Conservation (phyloP, 2,113 vertebrate species). For the Mormyrus iriodes region DNA sequence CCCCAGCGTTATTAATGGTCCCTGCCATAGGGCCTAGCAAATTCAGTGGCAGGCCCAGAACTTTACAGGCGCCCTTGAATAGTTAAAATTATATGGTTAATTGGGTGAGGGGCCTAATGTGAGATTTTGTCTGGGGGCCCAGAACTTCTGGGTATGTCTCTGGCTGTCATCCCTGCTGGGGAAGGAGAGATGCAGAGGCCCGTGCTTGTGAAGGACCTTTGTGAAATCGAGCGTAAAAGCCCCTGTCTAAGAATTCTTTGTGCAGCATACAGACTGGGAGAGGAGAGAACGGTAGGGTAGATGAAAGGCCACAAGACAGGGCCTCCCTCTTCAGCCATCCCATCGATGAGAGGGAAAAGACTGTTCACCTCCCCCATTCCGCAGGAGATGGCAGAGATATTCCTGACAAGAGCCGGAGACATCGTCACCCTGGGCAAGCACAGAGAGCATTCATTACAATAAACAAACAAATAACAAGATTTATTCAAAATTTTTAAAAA, state of each 20-base stretch:
- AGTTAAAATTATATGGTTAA: neutral
- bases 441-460: neutral
- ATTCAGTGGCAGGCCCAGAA: neutral
- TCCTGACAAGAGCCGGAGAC: neutral
- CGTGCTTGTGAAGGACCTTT: neutral
- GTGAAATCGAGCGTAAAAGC: neutral
- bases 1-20: neutral
- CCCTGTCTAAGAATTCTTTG: neutral
- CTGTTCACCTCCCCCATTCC: neutral
- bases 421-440: neutral
- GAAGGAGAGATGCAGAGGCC: neutral
- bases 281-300: neutral
- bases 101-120: neutral
- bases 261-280: neutral
- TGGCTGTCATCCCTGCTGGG: neutral
- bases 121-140: neutral
- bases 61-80: neutral
- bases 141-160: neutral
- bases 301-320: neutral
- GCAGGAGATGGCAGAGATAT: neutral
- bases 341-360: neutral
- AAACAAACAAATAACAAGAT: neutral
- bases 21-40: neutral
- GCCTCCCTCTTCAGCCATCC: neutral
- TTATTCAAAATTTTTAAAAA: neutral